Base-by-base conservation (phyloP, 2,113 vertebrate species). In the Cnemophilus loriae region DNA sequence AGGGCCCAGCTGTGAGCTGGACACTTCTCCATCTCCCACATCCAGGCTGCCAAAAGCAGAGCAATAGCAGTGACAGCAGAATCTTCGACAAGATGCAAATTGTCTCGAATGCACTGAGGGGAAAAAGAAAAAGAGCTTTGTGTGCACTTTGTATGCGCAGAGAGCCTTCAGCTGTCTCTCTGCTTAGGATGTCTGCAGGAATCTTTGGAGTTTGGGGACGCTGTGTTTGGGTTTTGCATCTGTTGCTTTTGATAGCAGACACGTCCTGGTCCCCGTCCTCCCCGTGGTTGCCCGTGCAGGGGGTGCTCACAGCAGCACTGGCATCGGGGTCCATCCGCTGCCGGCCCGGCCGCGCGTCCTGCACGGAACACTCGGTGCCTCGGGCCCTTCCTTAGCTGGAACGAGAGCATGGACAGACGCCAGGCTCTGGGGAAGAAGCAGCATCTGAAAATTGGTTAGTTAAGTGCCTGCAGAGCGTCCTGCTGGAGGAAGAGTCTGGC, bases 371-470 rank as follows among this genome's bases (percentile, higher is more conserved):
- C 73, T 35, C 42, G 13, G 4, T 46, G 93, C 96, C 96, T 67
- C 8, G 1, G 69, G 96, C 93, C 57, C 64, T 91, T 68, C 79
- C 73, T 86, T 56, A 28, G 88, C 95, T 91, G 93, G 87, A 63
- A 55, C 14, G 19, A 37, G 90, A 83, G 79, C 10, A 1, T 86
- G 95, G 95, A 67, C 30, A 4, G 27, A 4, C 13, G 95, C 96
- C 95, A 94, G 88, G 92, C 90, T 88, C 91, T 53, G 90, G 11
- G 82, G 13, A 14, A 47, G 96, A 55, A 37, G 65, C 95, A 87
- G 96, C 87, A 33, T 70, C 95, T 75, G 82, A 83, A 96, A 93
- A 95, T 91, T 89, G 93, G 92, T 52, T 90, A 94, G 87, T 83
- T 95, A 91, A 85, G 76, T 39, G 82, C 95, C 95, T 89, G 94